Evolutionary conservation across 2,797 vertebrate species (phyloP).

Genomic region (Spinibarbus caldwelli): DNA sequence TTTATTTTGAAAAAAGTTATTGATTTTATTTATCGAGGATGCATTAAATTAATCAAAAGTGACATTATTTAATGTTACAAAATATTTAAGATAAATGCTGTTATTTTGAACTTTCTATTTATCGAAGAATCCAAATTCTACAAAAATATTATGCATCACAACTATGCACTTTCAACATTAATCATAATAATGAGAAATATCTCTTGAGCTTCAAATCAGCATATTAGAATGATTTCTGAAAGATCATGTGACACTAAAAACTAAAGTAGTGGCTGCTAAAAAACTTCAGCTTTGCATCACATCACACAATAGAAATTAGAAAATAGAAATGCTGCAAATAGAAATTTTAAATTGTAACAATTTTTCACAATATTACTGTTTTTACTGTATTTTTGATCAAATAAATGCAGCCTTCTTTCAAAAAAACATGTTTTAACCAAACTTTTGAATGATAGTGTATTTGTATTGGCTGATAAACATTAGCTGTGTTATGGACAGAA

Average conservation of each 20-base stretch:
- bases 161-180: not conserved
- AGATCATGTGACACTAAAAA: not conserved
- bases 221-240: not conserved
- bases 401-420: not conserved
- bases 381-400: not conserved
- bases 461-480: slow-evolving; percentile 4
- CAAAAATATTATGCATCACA: not conserved
- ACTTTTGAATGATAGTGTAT: not conserved
- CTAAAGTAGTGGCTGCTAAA: not conserved
- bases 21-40: not conserved
- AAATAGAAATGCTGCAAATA: not conserved
- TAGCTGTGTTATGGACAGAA: not conserved
- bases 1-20: not conserved
- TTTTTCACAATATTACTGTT: not conserved
- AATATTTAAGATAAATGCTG: not conserved
- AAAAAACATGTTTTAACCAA: too few species aligned
- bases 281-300: not conserved
- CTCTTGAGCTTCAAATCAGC: not conserved
- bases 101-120: not conserved
- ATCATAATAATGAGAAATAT: not conserved
- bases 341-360: not conserved
- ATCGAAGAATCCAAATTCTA: not conserved
- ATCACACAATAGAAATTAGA: not conserved
- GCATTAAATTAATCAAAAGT: not conserved
- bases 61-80: not conserved